Base-by-base conservation (phyloP, 2,888 invertebrate species). In the Oeneis ivallda region DNA sequence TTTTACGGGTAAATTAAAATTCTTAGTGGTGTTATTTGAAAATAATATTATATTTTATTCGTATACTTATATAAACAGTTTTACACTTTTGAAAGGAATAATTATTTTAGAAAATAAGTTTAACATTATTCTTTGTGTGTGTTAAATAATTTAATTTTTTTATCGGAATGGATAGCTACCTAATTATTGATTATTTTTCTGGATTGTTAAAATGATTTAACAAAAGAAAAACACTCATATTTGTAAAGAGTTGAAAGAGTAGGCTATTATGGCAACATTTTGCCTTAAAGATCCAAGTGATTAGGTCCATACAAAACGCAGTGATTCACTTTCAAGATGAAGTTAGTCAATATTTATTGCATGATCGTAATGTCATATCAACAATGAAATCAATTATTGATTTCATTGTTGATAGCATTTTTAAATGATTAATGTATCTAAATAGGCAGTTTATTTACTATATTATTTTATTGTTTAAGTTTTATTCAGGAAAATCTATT, bases 1-100 rank as follows among this genome's bases (percentile, higher is more conserved):
- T 58, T 71, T 47, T 68, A 47, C 69, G 70, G 66, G 73, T 52
- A 47, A 69, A 53, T 17, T 19, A 41, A 37, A 54, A 13, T 19
- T 0, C 1, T 15, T 53, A 15, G 4, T 39, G 26, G 19, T 50
- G 26, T 10, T 32, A 32, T 32, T 45, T n/a, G 13, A 45, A 45
- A 32, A 47, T 15, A 32, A 47, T 15, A 15, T n/a, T 45, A 32
- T 52, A 1, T n/a, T n/a, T 50, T 50, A 13, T 19, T 32, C 5
- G 5, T 50, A 13, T 26, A 26, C 26, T 26, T 53, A 34, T 53
- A 15, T 34, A n/a, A 34, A 15, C 3, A n/a, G 8, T 4, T n/a
- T 34, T 37, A 34, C 32, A 47, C 15, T 47, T 47, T 8, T 41
- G 13, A 13, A 37, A 9, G 9, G 37, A 37, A 37, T 13, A 13